Conservation (phyloP, 2,888 invertebrate species). For the Panopea generosa region DNA sequence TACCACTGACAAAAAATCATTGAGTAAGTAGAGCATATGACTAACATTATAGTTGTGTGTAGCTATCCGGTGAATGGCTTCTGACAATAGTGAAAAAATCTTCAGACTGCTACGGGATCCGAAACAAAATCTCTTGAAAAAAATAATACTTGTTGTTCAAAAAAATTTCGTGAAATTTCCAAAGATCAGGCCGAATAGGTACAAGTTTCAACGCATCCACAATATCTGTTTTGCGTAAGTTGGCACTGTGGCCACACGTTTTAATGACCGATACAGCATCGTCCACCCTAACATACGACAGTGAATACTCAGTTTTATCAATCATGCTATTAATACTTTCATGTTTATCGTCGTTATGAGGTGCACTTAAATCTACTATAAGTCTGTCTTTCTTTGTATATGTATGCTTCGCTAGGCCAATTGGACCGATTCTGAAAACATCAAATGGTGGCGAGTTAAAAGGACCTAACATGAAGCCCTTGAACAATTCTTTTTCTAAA, state of each 20-base stretch:
- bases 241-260: constrained; percentile 20
- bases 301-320: constrained; percentile 45
- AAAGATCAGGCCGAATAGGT: constrained; percentile 32
- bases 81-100: constrained; percentile 44
- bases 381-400: constrained; percentile 54
- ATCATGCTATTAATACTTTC: constrained; percentile 57
- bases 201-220: constrained; percentile 54
- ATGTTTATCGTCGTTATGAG: constrained; percentile 44
- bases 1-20: constrained; percentile 55
- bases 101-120: constrained; percentile 50
- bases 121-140: constrained; percentile 21
- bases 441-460: constrained; percentile 37
- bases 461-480: constrained; percentile 52
- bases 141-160: constrained; percentile 43
- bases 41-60: constrained; percentile 37
- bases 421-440: constrained; percentile 39
- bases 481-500: constrained; percentile 44
- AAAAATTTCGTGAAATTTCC: constrained; percentile 44
- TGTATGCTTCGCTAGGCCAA: constrained; percentile 51
- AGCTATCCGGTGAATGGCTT: constrained; percentile 54
- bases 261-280: constrained; percentile 51
- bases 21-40: constrained; percentile 44
- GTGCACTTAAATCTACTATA: constrained; percentile 59
- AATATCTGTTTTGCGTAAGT: constrained; percentile 51
- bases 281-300: constrained; percentile 55